These are phyloP conservation scores for Cephus pulcher DNA, from an alignment of 2,888 invertebrate species.

Conservation along the genomic window DNA sequence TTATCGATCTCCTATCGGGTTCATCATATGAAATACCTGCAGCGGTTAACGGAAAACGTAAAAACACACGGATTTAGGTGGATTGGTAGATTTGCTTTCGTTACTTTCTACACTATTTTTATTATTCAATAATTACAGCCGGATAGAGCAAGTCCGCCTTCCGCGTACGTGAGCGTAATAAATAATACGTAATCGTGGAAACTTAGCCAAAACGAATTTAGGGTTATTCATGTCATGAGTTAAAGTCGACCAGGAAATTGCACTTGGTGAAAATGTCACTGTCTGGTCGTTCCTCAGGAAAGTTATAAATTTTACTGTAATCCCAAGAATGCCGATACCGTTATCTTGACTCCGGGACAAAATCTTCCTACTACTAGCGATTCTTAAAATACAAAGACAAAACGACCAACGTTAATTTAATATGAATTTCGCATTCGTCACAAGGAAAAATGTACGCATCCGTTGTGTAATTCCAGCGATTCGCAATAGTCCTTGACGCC, in stretches of 20 bases:
- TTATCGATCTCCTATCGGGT: neutral
- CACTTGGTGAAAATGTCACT: no score
- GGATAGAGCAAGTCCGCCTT: neutral
- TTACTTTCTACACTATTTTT: conserved; percentile 5
- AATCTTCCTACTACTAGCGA: neutral
- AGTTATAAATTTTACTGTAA: neutral
- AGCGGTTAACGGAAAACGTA: neutral
- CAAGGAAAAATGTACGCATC: neutral
- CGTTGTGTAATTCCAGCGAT: neutral
- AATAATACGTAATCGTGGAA: neutral
- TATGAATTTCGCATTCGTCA: neutral
- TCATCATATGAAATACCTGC: no score
- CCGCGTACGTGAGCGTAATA: neutral
- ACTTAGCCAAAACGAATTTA: neutral
- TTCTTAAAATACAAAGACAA: neutral
- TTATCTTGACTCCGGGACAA: neutral
- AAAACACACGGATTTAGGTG: neutral
- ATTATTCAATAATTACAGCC: neutral
- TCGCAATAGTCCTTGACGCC: neutral
- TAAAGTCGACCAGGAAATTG: neutral
- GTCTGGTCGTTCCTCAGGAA: neutral
- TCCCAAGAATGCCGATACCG: neutral
- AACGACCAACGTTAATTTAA: neutral
- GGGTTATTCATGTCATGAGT: neutral
- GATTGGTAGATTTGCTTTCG: neutral